Conservation (phyloP, 2,113 vertebrate genomes). For the Amazona vittata region DNA sequence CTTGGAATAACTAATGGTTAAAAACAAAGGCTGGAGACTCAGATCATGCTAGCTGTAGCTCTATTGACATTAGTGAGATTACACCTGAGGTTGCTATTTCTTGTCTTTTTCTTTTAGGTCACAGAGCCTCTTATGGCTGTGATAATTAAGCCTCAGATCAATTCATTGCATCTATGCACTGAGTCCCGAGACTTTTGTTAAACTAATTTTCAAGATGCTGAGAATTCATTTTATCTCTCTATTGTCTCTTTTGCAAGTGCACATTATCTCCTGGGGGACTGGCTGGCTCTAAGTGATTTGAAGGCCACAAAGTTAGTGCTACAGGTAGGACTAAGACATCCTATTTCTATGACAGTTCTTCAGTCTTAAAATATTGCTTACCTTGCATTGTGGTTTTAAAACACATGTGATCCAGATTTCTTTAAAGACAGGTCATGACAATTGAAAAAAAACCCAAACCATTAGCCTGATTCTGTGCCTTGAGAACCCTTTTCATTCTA, state of each 20-base stretch:
- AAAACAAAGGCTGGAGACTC: background rate
- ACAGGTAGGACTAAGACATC: background rate
- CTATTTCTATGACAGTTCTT: background rate
- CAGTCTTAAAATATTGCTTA: background rate
- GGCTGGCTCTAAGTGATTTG: background rate
- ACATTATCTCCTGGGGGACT: background rate
- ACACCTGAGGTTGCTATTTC: background rate
- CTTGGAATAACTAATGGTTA: background rate
- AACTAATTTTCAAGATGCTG: background rate
- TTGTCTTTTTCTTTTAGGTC: background rate
- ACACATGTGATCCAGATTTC: background rate
- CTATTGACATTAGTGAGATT: background rate
- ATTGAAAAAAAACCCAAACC: fast-evolving
- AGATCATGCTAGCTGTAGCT: background rate
- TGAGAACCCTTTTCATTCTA: background rate
- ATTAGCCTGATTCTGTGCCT: background rate
- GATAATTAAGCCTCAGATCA: background rate
- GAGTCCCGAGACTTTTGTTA: background rate
- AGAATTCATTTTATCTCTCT: background rate
- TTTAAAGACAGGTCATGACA: background rate
- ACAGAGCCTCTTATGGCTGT: background rate
- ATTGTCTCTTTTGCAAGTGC: background rate
- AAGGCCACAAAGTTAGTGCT: background rate
- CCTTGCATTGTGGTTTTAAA: background rate
- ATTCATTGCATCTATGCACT: background rate